Evolutionary conservation across 2,797 vertebrate species (phyloP).

Genomic region (Myoxocephalus aenaeus): DNA sequence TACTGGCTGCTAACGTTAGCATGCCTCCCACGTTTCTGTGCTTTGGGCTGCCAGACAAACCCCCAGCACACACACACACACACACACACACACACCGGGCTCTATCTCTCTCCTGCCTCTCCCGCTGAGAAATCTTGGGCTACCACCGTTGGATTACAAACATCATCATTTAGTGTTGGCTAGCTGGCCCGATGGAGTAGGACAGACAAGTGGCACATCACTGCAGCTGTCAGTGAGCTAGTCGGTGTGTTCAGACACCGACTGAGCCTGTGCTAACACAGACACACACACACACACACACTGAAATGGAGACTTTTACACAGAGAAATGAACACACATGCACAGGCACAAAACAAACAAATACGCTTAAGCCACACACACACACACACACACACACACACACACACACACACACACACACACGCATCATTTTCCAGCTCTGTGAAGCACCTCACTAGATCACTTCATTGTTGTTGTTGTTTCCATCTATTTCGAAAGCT

Average conservation of each 20-base stretch:
- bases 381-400: conserved; percentile 16
- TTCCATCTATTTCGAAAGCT: conserved; percentile 51
- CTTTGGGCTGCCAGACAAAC: conserved; percentile 65
- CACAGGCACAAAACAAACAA: conserved; percentile 24
- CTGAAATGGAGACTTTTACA: conserved; percentile 7
- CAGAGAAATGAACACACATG: conserved; percentile 11
- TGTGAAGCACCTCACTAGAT: conserved; percentile 61
- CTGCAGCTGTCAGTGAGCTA: conserved; percentile 51
- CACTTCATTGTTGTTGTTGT: conserved; percentile 58
- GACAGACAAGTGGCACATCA: conserved; percentile 55
- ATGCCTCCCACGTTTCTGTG: conserved; percentile 65
- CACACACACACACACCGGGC: conserved; percentile 20
- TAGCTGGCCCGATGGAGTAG: conserved; percentile 39
- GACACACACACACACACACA: background rate
- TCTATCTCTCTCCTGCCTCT: conserved; percentile 49
- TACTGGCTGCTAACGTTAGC: conserved; percentile 63
- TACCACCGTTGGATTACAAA: conserved; percentile 66
- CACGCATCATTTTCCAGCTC: conserved; percentile 54
- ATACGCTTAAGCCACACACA: conserved; percentile 12
- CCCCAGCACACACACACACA: conserved; percentile 3
- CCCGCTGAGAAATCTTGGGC: conserved; percentile 70
- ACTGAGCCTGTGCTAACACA: conserved; percentile 18
- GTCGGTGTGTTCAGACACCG: conserved; percentile 1
- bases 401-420: conserved; percentile 5
- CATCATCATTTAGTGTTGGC: conserved; percentile 69